phyloP scores from a whole-genome alignment of 2,113 vertebrate genomes.

The Zootoca vivipara region DNA sequence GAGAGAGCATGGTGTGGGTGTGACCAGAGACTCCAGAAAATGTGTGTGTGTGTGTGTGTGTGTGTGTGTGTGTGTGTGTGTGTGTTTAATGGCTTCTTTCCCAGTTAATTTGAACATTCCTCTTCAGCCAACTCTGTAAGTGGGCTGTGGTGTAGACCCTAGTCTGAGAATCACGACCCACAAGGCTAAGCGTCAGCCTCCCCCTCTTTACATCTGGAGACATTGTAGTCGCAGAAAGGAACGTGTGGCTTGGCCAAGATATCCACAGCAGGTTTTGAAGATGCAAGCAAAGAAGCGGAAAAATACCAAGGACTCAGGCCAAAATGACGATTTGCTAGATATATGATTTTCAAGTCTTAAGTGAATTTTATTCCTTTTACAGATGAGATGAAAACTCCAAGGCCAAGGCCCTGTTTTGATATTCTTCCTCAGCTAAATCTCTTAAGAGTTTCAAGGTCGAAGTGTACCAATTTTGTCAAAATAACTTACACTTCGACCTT shows the following conservation, averaged over 20 bases:
- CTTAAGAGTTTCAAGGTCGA: too few relatives aligned
- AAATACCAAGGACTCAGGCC: too few relatives aligned
- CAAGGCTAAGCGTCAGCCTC: neutral
- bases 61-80: neutral
- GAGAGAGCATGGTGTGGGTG: too few relatives aligned
- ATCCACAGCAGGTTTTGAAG: neutral
- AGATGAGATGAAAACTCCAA: too few relatives aligned
- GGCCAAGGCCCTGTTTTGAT: too few relatives aligned
- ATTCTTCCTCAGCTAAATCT: too few relatives aligned
- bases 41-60: neutral
- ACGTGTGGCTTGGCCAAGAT: neutral
- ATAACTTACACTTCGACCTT: too few relatives aligned
- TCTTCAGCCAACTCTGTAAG: neutral
- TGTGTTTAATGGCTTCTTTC: neutral
- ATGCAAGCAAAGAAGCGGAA: too few relatives aligned
- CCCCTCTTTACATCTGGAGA: neutral
- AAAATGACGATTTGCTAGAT: too few relatives aligned
- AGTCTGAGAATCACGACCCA: neutral
- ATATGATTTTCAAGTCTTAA: too few relatives aligned
- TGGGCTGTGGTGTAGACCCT: neutral
- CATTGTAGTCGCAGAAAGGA: neutral
- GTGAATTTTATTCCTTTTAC: too few relatives aligned
- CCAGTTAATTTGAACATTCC: neutral
- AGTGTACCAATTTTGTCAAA: too few relatives aligned
- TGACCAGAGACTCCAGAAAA: neutral